Evolutionary conservation across 30 jellyfish, hydroid and myxozoan species (phyloP).

Genomic region (Turritopsis rubra): DNA sequence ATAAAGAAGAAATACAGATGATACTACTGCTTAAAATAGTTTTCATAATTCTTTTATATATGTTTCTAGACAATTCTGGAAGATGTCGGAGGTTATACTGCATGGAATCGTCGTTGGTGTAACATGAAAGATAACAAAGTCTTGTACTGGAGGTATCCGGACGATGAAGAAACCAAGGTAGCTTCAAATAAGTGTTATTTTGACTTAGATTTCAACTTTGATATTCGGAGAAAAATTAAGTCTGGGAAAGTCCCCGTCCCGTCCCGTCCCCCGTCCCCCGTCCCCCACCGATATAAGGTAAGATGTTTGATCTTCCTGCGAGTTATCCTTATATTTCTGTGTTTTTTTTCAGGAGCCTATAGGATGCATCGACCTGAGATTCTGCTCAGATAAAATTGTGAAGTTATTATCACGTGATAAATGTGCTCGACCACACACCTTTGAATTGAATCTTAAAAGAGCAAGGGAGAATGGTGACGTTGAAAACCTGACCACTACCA

Average conservation of each 20-base stretch:
- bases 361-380: slow-evolving; percentile 70
- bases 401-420: slow-evolving; percentile 86
- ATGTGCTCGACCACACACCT: slow-evolving; percentile 98
- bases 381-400: slow-evolving; percentile 48
- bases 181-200: too few relatives aligned
- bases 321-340: too few relatives aligned
- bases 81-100: slow-evolving; percentile 98
- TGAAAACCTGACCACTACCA: slow-evolving; percentile 67
- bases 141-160: slow-evolving; percentile 97
- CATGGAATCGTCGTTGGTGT: slow-evolving; percentile 99
- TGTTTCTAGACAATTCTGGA: slow-evolving; percentile 74
- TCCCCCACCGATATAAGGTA: background rate
- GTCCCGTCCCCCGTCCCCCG: too few relatives aligned
- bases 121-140: slow-evolving; percentile 66
- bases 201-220: too few relatives aligned
- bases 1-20: too few relatives aligned
- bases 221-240: too few relatives aligned
- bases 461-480: slow-evolving; percentile 41
- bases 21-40: too few relatives aligned
- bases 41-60: background rate
- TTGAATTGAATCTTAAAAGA: slow-evolving; percentile 66
- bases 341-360: slow-evolving; percentile 66
- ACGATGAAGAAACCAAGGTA: slow-evolving; percentile 93
- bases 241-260: too few relatives aligned
- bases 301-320: too few relatives aligned